Evolutionary conservation across 2,888 invertebrate genomes (phyloP), one percentile per base, ranked within the genome.

Genomic region (Helobdella robusta): DNA sequence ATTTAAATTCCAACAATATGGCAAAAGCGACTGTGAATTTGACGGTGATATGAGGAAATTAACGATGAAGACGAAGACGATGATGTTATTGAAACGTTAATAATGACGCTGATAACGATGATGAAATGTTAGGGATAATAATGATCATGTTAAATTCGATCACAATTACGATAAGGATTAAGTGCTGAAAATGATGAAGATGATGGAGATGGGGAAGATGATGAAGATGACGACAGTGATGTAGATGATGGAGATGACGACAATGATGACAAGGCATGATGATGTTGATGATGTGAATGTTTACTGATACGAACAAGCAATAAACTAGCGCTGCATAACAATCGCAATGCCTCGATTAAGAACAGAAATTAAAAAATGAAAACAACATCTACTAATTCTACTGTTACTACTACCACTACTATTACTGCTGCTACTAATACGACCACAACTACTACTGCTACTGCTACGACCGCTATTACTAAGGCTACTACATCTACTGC

Each of bases 201-300:
- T 40, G 40, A 40, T 40, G 40, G 15, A 15, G 40, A 40, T 40
- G 40, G 15, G 8, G 40, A 40, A 15, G 40, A 40, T 40, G 40
- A 40, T 40, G 40, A 40, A 15, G 40, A 40, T 40, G 40, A 40
- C n/a, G n/a, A n/a, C n/a, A n/a, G n/a, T n/a, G n/a, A n/a, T n/a
- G n/a, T n/a, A n/a, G n/a, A n/a, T n/a, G 40, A 40, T 40, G 40
- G 8, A 15, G 40, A 40, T 40, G 40, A 40, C 15, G 52, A 18
- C 20, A 23, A 52, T 52, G 52, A 52, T 52, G 52, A 52, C 52
- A 23, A 52, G 11, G 52, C 11, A 52, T 52, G 52, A 52, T 52
- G 52, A 52, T 52, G 52, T 18, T 52, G 52, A 20, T 52, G 52
- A 52, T 52, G 52, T n/a, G 11, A 23, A 52, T 52, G 52, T n/a